These are phyloP conservation scores for Corbicula japonica DNA, from an alignment of 2,888 invertebrate genomes.

Conservation along the genomic window DNA sequence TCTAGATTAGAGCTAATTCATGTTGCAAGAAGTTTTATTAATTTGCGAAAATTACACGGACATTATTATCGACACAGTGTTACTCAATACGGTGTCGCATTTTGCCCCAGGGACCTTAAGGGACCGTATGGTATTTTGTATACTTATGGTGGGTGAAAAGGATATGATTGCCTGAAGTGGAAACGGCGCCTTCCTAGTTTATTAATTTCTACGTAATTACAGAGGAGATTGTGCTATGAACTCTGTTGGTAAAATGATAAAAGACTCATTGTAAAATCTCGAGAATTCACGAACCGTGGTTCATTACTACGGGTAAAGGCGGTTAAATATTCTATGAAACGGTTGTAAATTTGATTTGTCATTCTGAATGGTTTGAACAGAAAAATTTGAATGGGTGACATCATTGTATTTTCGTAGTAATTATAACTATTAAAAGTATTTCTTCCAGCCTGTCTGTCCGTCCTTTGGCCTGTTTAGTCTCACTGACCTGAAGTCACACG, in stretches of 20 bases:
- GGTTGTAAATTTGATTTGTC: no score
- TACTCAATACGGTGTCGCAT: conserved; percentile 53
- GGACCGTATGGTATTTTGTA: conserved; percentile 44
- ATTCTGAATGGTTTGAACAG: no score
- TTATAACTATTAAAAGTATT: no score
- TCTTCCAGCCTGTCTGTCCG: no score
- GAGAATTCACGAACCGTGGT: no score
- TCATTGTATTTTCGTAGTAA: no score
- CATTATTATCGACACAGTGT: conserved; percentile 47
- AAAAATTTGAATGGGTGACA: no score
- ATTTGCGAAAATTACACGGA: conserved; percentile 54
- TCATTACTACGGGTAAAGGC: no score
- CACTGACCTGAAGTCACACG: no score
- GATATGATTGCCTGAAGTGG: conserved; percentile 34
- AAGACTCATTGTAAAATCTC: no score
- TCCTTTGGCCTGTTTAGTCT: no score
- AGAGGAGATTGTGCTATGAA: conserved; percentile 20
- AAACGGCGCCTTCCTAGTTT: conserved; percentile 17
- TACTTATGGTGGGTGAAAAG: conserved; percentile 40
- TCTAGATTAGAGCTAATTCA: conserved; percentile 48
- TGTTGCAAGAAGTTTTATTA: conserved; percentile 53
- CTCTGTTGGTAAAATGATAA: conserved; percentile 29
- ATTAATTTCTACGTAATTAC: conserved; percentile 52
- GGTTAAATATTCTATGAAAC: no score
- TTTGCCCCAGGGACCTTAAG: conserved; percentile 22